Evolutionary conservation across 92 coral and sea anemone genomes (phyloP), one percentile per base, ranked within the genome.

Genomic region (Porites evermanni): DNA sequence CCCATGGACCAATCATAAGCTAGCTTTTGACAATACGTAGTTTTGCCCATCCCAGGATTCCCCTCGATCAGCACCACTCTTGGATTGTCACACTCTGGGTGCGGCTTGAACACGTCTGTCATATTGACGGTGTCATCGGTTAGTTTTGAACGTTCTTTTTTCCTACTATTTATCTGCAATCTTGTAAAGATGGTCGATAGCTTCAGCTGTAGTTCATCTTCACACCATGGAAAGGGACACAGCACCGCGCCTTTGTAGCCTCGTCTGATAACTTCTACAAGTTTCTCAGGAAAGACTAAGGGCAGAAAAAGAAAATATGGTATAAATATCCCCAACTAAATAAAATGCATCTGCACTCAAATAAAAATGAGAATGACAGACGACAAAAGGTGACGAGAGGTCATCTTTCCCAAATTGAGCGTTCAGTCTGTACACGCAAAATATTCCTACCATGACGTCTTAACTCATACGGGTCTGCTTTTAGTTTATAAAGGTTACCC

Each of bases 1-100:
- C 61, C 74, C n/a, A 84, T 29, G 47, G 88, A 77, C 88, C 88
- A 84, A 72, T 84, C 88, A 60, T 74, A 66, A 29, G 88, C 88
- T 17, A 84, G 82, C 65, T 84, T 84, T 81, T 64, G 88, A 76
- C 88, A 75, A 64, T 38, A 68, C 16, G 88, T 84, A 21, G 88
- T 84, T 75, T 84, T 84, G 52, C 88, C 88, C 54, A 84, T 84
- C 12, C 82, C 88, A 47, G 88, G 88, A 12, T 78, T 65, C 1
- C 88, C 83, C 67, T 84, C 88, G 65, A 84, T 54, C 71, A 84
- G 88, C 54, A 75, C 89, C 54, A 79, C 82, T 64, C 82, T 67
- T 29, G 89, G 89, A 6, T 65, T 24, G 8, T 67, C 4, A 47
- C 89, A 85, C 54, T 85, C 82, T 16, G 19, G 51, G 19, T 69